Percentiles rank a stretch among this genome's conserved stretches.
Conservation (phyloP, 2,113 vertebrate genomes). For the Melanotaenia duboulayi region DNA sequence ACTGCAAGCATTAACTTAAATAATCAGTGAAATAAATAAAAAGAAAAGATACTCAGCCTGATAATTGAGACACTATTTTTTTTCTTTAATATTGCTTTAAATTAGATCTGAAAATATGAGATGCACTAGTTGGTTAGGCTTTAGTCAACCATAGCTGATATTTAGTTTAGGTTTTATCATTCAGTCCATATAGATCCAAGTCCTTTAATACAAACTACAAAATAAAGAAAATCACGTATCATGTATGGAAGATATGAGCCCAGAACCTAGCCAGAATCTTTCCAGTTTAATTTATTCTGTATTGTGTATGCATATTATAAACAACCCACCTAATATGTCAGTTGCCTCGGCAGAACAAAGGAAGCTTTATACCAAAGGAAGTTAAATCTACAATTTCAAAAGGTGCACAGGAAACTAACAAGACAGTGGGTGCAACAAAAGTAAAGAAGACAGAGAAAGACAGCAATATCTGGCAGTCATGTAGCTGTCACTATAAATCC, state of each 20-base stretch:
- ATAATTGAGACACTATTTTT: too few species aligned
- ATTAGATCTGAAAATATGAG: too few species aligned
- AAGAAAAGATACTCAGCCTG: too few species aligned
- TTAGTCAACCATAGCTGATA: too few species aligned
- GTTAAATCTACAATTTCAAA: not conserved
- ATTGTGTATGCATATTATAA: not conserved
- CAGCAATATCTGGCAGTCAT: slow-evolving; percentile 16
- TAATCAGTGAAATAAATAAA: too few species aligned
- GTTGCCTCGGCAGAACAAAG: not conserved
- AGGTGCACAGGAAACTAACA: not conserved
- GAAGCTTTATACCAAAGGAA: not conserved
- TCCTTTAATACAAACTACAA: accelerated
- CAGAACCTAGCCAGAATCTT: not conserved
- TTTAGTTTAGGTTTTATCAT: too few species aligned
- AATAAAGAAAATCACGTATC: not conserved
- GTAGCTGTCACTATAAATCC: slow-evolving; percentile 9
- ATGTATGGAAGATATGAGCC: not conserved
- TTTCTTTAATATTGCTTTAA: too few species aligned
- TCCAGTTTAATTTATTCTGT: not conserved
- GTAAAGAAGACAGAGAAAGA: slow-evolving; percentile 2
- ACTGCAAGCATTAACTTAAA: too few species aligned
- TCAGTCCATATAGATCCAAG: not conserved
- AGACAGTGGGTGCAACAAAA: not conserved
- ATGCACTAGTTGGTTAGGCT: too few species aligned
- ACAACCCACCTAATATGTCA: not conserved